Percentiles rank a stretch among this genome's conserved stretches.
phyloP scores from a whole-genome alignment of 2,113 vertebrate species.

The Lagopus muta region DNA sequence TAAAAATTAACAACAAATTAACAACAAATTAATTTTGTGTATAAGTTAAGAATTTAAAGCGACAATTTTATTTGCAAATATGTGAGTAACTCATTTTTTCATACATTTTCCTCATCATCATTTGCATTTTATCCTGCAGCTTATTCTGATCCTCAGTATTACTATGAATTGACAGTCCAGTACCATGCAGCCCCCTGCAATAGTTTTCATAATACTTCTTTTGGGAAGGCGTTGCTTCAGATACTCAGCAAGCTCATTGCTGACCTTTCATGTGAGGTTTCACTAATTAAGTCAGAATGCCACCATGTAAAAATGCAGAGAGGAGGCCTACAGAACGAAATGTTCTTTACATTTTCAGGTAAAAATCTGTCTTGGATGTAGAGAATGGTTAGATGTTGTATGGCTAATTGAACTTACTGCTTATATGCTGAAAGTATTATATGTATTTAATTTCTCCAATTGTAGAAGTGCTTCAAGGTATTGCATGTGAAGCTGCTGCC shows the following conservation, averaged over 20 bases:
- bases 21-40: not conserved
- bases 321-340: constrained; percentile 69
- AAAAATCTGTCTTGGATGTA: not conserved
- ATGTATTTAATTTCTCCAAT: not conserved
- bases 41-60: not conserved
- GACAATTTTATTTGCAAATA: not conserved
- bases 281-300: constrained; percentile 66
- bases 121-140: constrained; percentile 20
- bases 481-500: not conserved
- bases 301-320: constrained; percentile 72
- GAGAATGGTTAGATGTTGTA: not conserved
- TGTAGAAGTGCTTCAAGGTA: not conserved
- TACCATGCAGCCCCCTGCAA: constrained; percentile 64
- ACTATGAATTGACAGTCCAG: constrained; percentile 56
- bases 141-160: constrained; percentile 54
- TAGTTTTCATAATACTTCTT: constrained; percentile 57
- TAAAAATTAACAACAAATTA: not conserved
- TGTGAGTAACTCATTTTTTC: not conserved
- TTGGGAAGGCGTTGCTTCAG: constrained; percentile 60
- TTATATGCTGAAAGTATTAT: not conserved
- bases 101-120: not conserved
- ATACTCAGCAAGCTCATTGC: constrained; percentile 55
- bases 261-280: constrained; percentile 59
- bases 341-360: constrained; percentile 75
- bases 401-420: not conserved